Base-by-base conservation (phyloP, 2,797 vertebrate genomes). In the Myoxocephalus aenaeus region DNA sequence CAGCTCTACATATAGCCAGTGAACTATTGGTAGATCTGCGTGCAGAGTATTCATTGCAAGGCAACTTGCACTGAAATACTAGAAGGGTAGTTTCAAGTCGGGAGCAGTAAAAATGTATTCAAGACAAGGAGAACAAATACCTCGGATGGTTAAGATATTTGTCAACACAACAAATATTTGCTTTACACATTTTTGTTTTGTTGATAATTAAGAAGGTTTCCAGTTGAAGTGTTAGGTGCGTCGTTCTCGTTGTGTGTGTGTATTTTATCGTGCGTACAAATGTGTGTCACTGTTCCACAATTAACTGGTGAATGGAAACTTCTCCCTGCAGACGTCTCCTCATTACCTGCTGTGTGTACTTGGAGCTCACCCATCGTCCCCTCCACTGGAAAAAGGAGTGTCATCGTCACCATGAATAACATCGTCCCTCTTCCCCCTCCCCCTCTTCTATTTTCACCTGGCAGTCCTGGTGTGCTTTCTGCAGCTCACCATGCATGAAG, bases 321-420 rank as follows among this genome's bases (percentile, higher is more conserved):
- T 77, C 70, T 89, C 84, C 86, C 84, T 38, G 68, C 70, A 84
- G 83, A 88, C 72, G 9, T 84, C 80, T 86, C 66, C 86, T 79
- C 79, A 84, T 90, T 89, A 89, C 75, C 81, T 79, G 72, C 84
- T 65, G 54, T 70, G 70, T 81, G 77, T 81, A 68, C 74, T 59
- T 53, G 20, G n/a, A 81, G 73, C 80, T 82, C 79, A 75, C 73
- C 40, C 71, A 50, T 70, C 22, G 11, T 79, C 82, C 82, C 73
- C 70, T 67, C 80, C 59, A 54, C 77, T 88, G 83, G 83, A 90
- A 91, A 87, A 89, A 88, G 80, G 89, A 81, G 78, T 77, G 74
- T 90, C 82, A 75, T 70, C 57, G 7, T 91, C 83, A 77, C 85
- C 90, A 82, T 89, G 91, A 92, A 93, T 92, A 92, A 90, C 80